phyloP scores from a whole-genome alignment of 2,113 vertebrate genomes.

The Numenius arquata region DNA sequence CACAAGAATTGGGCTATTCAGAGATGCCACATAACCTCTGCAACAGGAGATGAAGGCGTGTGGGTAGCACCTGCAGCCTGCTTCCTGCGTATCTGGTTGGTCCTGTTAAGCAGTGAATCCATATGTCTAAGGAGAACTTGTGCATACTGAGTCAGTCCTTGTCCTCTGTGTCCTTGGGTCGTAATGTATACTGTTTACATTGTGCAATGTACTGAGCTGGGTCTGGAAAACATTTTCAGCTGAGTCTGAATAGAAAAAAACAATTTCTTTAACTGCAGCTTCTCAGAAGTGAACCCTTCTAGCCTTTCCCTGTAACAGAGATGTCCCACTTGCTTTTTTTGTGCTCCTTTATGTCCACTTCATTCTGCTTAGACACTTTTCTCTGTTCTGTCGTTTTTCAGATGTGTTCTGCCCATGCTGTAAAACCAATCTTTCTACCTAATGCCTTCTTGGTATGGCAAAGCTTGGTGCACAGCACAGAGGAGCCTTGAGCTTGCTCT shows the following conservation, averaged over 20 bases:
- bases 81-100: not conserved
- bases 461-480: not conserved
- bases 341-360: not conserved
- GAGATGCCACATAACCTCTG: not conserved
- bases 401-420: not conserved
- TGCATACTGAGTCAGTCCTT: not conserved
- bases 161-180: not conserved
- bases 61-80: not conserved
- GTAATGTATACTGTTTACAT: not conserved
- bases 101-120: not conserved
- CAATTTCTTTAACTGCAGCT: not conserved
- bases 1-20: not conserved
- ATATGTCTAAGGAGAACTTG: not conserved
- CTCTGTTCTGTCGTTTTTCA: not conserved
- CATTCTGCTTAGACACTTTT: not conserved
- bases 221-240: not conserved
- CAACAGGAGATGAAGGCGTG: not conserved
- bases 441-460: rapidly evolving
- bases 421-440: not conserved
- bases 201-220: not conserved
- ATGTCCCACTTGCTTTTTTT: not conserved
- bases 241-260: rapidly evolving
- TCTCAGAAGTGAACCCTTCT: not conserved
- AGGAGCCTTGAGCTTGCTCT: not conserved
- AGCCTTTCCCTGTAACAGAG: not conserved